Base-by-base conservation (phyloP, 2,113 vertebrate genomes). In the Picathartes gymnocephalus region DNA sequence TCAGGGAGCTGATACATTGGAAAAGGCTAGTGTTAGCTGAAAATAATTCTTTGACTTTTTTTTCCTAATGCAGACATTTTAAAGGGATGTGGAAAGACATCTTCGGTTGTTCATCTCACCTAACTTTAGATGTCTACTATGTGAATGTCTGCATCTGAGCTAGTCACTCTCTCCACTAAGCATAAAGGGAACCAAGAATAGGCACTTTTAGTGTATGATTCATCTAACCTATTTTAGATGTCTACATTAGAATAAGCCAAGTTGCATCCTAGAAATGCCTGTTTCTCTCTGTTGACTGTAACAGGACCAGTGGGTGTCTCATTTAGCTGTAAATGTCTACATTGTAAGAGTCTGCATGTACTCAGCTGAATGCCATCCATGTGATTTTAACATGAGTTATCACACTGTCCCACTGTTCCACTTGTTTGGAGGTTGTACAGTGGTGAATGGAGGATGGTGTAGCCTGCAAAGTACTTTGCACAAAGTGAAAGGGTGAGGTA, bases 221-320 rank as follows among this genome's bases (percentile, higher is more conserved):
- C 96, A 97, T 96, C 79, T 81, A 86, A 93, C 64, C 91, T 86
- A 91, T 96, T 97, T 96, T 95, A 95, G 91, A 92, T 74, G 35
- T 84, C 86, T 96, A 47, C 28, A 1, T 90, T 86, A 68, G 61
- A 60, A 83, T 90, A 91, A 93, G 54, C 66, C 45, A 71, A 88
- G 56, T 86, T 93, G 77, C 92, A 95, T 92, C 94, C 80, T 94
- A 95, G 92, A 96, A 96, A 95, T 95, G 80, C 83, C 69, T 51
- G 6, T 78, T 96, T 95, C 92, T 88, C 72, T 92, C 80, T 0
- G 4, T 48, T 92, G 88, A 51, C 83, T 93, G 80, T 92, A 94
- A 92, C 65, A 88, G 72, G 86, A 93, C 92, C 86, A 93, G 91
- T 1, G 12, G 30, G 68, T 81, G 64, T 90, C 92, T 95, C 7